phyloP scores from a whole-genome alignment of 2,113 vertebrate genomes.

The Oxygymnocypris stewartii region DNA sequence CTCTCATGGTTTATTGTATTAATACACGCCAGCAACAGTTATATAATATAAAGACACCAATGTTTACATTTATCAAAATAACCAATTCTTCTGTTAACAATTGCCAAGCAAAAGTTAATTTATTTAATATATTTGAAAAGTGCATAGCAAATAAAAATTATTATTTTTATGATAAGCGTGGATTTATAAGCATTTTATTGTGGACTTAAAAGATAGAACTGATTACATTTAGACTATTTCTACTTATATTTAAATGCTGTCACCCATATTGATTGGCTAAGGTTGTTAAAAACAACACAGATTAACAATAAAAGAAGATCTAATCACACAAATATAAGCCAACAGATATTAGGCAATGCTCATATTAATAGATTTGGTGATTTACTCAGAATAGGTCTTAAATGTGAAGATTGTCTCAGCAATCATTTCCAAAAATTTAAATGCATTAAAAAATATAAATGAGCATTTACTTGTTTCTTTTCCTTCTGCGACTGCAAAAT shows the following conservation, averaged over 20 bases:
- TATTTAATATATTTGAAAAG: background rate
- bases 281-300: background rate
- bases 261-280: background rate
- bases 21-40: background rate
- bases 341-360: background rate
- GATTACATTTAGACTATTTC: background rate
- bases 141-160: no score
- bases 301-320: background rate
- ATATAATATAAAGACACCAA: background rate
- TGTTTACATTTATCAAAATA: background rate
- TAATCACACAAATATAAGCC: background rate
- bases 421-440: background rate
- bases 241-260: background rate
- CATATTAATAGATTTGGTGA: background rate
- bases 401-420: background rate
- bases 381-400: background rate
- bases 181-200: background rate
- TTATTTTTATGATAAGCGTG: background rate
- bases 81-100: background rate
- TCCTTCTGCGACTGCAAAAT: background rate
- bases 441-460: background rate
- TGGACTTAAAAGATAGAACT: background rate
- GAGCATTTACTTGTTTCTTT: background rate
- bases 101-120: background rate
- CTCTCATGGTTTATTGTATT: slow-evolving; percentile 1